Evolutionary conservation across 2,888 invertebrate genomes (phyloP).

Genomic region (Cephus pygmeus): DNA sequence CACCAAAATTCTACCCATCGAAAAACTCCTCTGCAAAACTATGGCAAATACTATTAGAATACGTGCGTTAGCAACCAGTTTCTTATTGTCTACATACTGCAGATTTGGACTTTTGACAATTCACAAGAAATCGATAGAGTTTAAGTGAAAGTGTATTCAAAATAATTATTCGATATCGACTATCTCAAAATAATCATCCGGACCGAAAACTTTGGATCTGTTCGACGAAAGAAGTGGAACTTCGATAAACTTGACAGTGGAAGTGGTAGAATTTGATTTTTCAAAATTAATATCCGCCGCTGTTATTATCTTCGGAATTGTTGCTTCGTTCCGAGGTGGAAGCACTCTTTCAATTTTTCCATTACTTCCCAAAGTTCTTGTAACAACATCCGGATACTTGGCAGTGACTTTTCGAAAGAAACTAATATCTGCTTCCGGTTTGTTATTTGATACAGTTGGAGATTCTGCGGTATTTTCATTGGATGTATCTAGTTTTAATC

Average conservation of each 20-base stretch:
- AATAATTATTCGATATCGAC: background rate
- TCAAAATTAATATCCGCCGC: background rate
- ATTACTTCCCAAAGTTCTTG: background rate
- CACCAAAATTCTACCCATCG: background rate
- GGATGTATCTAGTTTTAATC: background rate
- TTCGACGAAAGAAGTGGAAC: background rate
- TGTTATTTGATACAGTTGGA: background rate
- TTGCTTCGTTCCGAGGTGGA: background rate
- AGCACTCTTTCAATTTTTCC: background rate
- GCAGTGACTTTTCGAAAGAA: background rate
- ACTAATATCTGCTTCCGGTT: background rate
- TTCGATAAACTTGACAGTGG: background rate
- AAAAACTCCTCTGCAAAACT: background rate
- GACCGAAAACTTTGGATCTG: background rate
- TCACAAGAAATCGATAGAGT: background rate
- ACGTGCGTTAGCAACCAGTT: background rate
- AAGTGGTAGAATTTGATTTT: background rate
- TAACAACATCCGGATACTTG: background rate
- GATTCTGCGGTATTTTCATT: background rate
- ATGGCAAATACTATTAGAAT: background rate
- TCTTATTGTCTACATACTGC: background rate
- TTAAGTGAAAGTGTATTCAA: background rate
- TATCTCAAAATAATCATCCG: background rate
- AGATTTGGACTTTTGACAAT: background rate
- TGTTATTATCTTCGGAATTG: background rate